Percentiles rank a stretch among this genome's conserved stretches.
Conservation (phyloP, 2,797 vertebrate genomes). For the Sebastes steindachneri region DNA sequence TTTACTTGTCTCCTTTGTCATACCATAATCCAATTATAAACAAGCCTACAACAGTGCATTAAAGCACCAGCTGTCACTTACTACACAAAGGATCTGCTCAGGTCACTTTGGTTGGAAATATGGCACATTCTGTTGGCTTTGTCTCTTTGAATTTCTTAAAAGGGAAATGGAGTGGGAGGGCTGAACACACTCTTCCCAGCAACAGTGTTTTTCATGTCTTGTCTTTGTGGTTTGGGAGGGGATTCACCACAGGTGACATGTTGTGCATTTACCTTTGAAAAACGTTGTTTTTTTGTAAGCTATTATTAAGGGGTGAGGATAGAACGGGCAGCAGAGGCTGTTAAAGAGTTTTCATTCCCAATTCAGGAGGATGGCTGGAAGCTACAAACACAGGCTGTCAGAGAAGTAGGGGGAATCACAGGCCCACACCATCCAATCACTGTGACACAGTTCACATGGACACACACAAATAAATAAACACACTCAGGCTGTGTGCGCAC, state of each 20-base stretch:
- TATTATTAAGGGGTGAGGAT: slow-evolving; percentile 16
- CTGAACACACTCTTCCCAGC: slow-evolving; percentile 1
- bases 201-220: background rate
- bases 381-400: slow-evolving; percentile 50
- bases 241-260: background rate
- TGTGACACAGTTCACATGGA: slow-evolving; percentile 15
- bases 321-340: slow-evolving; percentile 5
- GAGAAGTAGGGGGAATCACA: slow-evolving; percentile 36
- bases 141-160: background rate
- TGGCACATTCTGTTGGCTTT: background rate
- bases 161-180: background rate
- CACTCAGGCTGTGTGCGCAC: background rate
- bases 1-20: background rate
- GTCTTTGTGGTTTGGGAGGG: background rate
- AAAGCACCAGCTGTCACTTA: background rate
- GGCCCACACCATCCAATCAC: slow-evolving; percentile 13
- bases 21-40: background rate
- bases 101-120: background rate
- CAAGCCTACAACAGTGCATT: background rate
- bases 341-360: slow-evolving; percentile 51
- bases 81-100: background rate
- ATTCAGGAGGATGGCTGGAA: slow-evolving; percentile 31
- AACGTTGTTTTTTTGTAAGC: background rate
- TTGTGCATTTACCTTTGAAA: slow-evolving; percentile 17
- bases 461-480: background rate